A percentile compares a stretch with the other conserved stretches of the same genome.
phyloP scores from a whole-genome alignment of 2,888 invertebrate genomes.

The Cataglyphis albicans region DNA sequence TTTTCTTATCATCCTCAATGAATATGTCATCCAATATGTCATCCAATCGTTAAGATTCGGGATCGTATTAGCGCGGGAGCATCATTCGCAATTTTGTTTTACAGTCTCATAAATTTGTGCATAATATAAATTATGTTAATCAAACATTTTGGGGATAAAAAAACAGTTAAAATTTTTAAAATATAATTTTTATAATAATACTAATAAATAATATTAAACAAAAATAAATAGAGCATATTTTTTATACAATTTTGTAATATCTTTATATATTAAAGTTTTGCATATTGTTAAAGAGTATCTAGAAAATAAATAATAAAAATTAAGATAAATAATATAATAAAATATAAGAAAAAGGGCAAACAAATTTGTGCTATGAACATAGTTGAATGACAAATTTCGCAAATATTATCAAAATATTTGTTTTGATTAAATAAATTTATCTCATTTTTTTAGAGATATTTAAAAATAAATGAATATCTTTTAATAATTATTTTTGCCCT shows the following conservation, averaged over 20 bases:
- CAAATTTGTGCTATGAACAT: background rate
- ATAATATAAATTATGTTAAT: background rate
- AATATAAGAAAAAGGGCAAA: background rate
- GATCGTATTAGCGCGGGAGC: background rate
- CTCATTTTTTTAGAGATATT: background rate
- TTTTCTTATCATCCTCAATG: background rate
- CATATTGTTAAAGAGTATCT: background rate
- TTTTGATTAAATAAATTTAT: background rate
- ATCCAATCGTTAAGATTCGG: background rate
- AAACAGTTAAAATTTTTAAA: background rate
- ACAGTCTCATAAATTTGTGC: background rate
- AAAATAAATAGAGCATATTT: background rate
- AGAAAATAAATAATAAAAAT: background rate
- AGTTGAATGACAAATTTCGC: background rate
- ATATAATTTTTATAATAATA: background rate
- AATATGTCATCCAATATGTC: background rate
- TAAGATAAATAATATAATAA: background rate
- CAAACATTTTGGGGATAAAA: background rate
- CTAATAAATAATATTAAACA: no score
- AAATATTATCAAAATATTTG: constrained; percentile 20
- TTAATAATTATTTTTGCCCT: constrained; percentile 9
- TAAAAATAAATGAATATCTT: background rate
- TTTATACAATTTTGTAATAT: background rate
- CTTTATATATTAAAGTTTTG: background rate
- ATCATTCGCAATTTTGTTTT: background rate